Evolutionary conservation across 2,113 vertebrate species (phyloP).

Genomic region (Gobio gobio): DNA sequence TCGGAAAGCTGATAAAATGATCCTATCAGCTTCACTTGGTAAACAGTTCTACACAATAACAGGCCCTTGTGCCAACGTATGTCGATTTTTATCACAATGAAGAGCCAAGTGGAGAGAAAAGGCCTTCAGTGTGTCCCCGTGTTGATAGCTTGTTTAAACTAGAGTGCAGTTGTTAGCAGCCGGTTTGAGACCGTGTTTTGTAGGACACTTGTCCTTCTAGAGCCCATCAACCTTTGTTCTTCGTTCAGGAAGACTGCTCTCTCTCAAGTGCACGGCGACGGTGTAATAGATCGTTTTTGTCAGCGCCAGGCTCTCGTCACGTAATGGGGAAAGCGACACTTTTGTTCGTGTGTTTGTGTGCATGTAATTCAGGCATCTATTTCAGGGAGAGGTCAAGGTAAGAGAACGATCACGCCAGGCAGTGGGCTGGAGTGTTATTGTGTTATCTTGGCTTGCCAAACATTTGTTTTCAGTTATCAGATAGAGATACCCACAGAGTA

Average conservation of each 20-base stretch:
- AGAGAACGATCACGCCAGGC: conserved; percentile 43
- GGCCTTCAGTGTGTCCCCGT: conserved; percentile 68
- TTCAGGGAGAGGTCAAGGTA: conserved; percentile 61
- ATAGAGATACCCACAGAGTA: conserved; percentile 49
- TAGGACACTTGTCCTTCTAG: conserved; percentile 75
- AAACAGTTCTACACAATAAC: conserved; percentile 57
- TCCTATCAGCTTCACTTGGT: conserved; percentile 52
- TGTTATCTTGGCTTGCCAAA: conserved; percentile 67
- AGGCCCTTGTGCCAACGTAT: conserved; percentile 59
- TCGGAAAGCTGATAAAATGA: background rate
- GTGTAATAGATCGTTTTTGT: conserved; percentile 68
- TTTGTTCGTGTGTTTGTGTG: conserved; percentile 59
- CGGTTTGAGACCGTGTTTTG: conserved; percentile 68
- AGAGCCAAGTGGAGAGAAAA: conserved; percentile 41
- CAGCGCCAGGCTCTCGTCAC: conserved; percentile 71
- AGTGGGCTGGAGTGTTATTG: conserved; percentile 50
- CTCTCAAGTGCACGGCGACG: conserved; percentile 71
- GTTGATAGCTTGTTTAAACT: conserved; percentile 70
- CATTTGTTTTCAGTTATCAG: conserved; percentile 70
- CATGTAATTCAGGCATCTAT: conserved; percentile 54
- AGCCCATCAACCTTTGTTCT: conserved; percentile 73
- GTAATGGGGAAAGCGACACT: conserved; percentile 68
- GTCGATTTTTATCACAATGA: conserved; percentile 62
- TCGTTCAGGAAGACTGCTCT: conserved; percentile 69
- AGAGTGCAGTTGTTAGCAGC: conserved; percentile 74